Evolutionary conservation across 2,797 vertebrate species (phyloP).

Genomic region (Notolepis coatsorum): DNA sequence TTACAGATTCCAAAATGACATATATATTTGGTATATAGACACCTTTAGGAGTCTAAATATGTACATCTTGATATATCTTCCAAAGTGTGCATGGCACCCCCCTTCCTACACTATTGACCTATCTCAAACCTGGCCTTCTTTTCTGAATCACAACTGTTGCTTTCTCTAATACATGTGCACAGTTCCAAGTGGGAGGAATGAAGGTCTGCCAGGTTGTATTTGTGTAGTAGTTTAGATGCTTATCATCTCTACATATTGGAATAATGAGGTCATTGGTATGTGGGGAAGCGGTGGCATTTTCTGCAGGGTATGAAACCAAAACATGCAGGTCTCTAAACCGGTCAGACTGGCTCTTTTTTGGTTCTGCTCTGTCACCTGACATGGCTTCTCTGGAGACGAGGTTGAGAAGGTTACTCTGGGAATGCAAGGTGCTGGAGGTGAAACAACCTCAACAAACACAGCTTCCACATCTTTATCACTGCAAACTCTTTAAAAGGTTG

Average conservation of each 20-base stretch:
- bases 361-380: constrained; percentile 1
- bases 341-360: constrained; percentile 29
- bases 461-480: not conserved
- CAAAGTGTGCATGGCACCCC: too few species aligned
- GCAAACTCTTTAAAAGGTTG: too few species aligned
- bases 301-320: not conserved
- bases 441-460: too few species aligned
- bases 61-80: too few species aligned
- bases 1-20: too few species aligned
- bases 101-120: too few species aligned
- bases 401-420: not conserved
- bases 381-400: not conserved
- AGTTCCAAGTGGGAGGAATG: too few species aligned
- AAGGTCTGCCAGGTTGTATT: not conserved
- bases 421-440: too few species aligned
- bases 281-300: constrained; percentile 13
- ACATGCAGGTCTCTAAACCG: constrained; percentile 24
- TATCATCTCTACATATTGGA: not conserved
- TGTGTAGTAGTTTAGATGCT: not conserved
- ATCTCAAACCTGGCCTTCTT: too few species aligned
- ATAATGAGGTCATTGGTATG: constrained; percentile 15
- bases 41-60: too few species aligned
- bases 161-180: not conserved
- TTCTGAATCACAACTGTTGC: not conserved
- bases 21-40: too few species aligned